phyloP scores from a whole-genome alignment of 2,113 vertebrate genomes.

The Pelodiscus sinensis region DNA sequence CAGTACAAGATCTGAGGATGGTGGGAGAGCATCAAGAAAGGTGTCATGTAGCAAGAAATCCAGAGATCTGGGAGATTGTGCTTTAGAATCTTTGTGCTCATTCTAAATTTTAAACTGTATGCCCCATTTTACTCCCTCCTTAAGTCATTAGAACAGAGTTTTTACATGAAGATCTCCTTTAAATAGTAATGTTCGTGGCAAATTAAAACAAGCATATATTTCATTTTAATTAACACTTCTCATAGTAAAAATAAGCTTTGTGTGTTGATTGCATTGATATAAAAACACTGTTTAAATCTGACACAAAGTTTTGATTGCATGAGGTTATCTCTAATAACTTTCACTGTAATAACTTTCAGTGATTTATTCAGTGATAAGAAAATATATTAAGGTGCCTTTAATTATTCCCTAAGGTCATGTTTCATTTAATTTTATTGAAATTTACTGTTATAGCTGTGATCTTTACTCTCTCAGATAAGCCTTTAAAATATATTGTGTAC shows the following conservation, averaged over 20 bases:
- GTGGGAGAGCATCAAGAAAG: accelerated
- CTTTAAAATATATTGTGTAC: conserved; percentile 23
- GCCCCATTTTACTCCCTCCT: accelerated
- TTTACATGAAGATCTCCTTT: background rate
- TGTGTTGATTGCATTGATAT: conserved; percentile 53
- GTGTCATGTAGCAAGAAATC: background rate
- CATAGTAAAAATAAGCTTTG: conserved; percentile 32
- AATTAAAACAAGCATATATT: conserved; percentile 6
- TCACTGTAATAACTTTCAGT: conserved; percentile 80
- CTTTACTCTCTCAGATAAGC: conserved; percentile 54
- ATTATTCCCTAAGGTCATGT: conserved; percentile 82
- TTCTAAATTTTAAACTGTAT: background rate
- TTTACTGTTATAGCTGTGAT: conserved; percentile 54
- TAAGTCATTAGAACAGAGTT: background rate
- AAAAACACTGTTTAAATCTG: conserved; percentile 59
- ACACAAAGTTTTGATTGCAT: conserved; percentile 66
- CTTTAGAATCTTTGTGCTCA: accelerated
- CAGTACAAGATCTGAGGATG: accelerated
- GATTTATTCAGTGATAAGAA: conserved; percentile 69
- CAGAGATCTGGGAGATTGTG: background rate
- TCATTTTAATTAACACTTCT: conserved; percentile 55
- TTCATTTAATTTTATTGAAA: conserved; percentile 70
- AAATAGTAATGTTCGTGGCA: background rate
- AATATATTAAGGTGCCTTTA: conserved; percentile 80
- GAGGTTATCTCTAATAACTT: conserved; percentile 70